Conservation (phyloP, 1,140 invertebrate species). For the Drosophila lacteicornis region DNA sequence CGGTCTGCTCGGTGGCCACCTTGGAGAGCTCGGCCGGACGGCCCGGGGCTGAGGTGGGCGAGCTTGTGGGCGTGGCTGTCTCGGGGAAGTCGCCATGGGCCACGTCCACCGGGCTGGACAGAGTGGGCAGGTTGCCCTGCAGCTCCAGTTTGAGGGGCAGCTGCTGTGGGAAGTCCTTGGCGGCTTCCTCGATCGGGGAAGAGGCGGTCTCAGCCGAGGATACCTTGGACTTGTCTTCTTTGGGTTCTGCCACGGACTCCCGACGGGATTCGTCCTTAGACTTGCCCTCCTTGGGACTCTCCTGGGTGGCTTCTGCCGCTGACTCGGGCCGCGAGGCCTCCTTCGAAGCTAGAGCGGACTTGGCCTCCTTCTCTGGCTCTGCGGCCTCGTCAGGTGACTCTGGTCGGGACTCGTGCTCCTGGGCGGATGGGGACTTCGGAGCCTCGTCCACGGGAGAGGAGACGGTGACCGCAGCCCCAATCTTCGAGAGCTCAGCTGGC, state of each 20-base stretch:
- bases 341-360: conserved; percentile 9
- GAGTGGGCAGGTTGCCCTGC: conserved; percentile 11
- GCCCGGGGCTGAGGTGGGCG: neutral
- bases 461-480: conserved; percentile 37
- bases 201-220: conserved; percentile 31
- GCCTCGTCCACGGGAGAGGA: conserved; percentile 71
- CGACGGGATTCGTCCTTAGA: conserved; percentile 1
- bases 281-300: conserved; percentile 10
- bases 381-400: conserved; percentile 45
- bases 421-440: conserved; percentile 12
- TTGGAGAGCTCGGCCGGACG: conserved; percentile 22
- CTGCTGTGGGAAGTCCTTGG: conserved; percentile 5
- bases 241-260: neutral
- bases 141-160: conserved; percentile 3
- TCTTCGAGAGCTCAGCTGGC: conserved; percentile 40
- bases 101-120: conserved; percentile 40
- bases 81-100: conserved; percentile 36
- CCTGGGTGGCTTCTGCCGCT: conserved; percentile 4
- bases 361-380: conserved; percentile 22
- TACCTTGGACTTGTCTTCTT: conserved; percentile 35
- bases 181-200: conserved; percentile 22
- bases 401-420: conserved; percentile 26
- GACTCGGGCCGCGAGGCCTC: conserved; percentile 33
- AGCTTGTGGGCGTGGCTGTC: conserved; percentile 28
- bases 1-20: conserved; percentile 20